A percentile compares a stretch with the other conserved stretches of the same genome.
Evolutionary conservation across 2,797 vertebrate genomes (phyloP).

Genomic region (Gymnothorax javanicus): DNA sequence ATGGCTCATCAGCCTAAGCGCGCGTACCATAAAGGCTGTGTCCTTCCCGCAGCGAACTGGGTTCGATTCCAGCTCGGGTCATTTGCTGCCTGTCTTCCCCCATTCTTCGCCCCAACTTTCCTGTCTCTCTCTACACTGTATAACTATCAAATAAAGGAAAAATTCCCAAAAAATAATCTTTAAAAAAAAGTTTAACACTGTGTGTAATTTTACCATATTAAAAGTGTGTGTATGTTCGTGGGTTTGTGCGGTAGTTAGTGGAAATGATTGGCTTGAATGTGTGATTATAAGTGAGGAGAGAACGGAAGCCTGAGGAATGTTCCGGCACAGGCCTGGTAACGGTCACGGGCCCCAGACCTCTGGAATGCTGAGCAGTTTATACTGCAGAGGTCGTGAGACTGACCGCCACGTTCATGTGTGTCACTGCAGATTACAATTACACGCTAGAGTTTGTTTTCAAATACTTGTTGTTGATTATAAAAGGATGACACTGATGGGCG

Average conservation of each 20-base stretch:
- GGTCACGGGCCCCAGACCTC: constrained; percentile 16
- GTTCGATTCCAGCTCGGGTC: too few species aligned
- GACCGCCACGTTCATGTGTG: constrained; percentile 33
- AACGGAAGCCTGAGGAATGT: background rate
- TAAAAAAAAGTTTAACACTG: background rate
- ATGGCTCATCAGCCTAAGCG: too few species aligned
- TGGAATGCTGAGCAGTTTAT: constrained; percentile 42
- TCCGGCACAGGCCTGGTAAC: background rate
- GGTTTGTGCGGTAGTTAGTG: background rate
- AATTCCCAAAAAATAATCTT: too few species aligned
- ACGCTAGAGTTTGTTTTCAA: constrained; percentile 31
- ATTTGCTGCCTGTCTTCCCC: too few species aligned
- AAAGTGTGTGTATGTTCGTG: background rate
- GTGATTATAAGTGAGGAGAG: background rate
- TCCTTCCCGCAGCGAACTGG: too few species aligned
- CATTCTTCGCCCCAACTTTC: too few species aligned
- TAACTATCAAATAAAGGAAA: too few species aligned
- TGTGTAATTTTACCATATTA: background rate
- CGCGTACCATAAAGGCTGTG: too few species aligned
- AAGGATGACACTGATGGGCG: constrained; percentile 1
- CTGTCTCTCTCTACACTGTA: too few species aligned
- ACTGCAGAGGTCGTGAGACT: constrained; percentile 50
- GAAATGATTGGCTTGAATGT: background rate
- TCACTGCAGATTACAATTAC: constrained; percentile 41
- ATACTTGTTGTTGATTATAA: background rate